Percentiles rank a stretch among this genome's conserved stretches.
These are phyloP conservation scores for Petrolisthes manimaculis DNA, from an alignment of 2,888 invertebrate genomes.

Conservation along the genomic window DNA sequence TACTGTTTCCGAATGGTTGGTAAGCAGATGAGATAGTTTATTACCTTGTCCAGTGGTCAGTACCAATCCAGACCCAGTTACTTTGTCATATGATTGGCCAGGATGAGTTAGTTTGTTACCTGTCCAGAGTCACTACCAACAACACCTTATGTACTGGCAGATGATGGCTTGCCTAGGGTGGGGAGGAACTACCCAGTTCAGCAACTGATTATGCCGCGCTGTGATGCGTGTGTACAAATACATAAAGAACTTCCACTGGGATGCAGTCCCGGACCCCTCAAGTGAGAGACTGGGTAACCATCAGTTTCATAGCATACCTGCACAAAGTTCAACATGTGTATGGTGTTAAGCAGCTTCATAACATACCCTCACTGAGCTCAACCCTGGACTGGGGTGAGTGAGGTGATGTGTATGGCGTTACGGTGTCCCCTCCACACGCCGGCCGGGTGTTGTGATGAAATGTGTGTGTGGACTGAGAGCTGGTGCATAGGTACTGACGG, in stretches of 20 bases:
- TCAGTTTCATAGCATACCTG: neutral
- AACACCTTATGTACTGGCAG: neutral
- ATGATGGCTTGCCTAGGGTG: neutral
- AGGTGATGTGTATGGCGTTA: neutral
- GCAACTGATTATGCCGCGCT: neutral
- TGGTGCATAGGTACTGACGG: slow-evolving; percentile 4
- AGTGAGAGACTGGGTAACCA: slow-evolving; percentile 1
- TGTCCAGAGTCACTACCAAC: neutral
- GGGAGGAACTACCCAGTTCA: neutral
- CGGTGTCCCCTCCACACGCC: neutral
- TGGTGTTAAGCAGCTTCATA: neutral
- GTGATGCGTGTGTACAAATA: neutral
- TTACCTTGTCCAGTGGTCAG: too few relatives aligned
- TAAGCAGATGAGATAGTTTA: too few relatives aligned
- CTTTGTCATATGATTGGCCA: neutral
- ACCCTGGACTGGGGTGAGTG: neutral
- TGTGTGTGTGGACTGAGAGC: neutral
- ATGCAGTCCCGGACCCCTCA: neutral
- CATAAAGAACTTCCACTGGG: too few relatives aligned
- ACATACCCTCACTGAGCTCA: neutral
- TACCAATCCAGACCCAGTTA: neutral
- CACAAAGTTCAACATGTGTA: neutral
- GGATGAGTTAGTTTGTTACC: neutral
- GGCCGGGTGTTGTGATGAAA: neutral
- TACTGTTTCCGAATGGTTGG: too few relatives aligned